Evolutionary conservation across 2,113 vertebrate species (phyloP).

Genomic region (Neogale vison): DNA sequence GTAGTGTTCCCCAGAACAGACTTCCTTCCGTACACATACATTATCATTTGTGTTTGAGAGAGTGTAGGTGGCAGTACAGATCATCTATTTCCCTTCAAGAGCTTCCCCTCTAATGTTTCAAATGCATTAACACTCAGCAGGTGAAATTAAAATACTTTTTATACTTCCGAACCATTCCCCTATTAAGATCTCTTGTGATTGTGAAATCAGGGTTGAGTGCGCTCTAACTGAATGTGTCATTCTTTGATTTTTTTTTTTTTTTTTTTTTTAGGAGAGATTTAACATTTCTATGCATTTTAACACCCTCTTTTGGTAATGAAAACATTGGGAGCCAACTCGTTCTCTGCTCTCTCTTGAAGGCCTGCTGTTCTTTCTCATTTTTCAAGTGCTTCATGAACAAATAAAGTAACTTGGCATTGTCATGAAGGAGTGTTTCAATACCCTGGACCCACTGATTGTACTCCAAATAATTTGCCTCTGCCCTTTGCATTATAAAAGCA

Average conservation of each 20-base stretch:
- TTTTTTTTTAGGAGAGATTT: background rate
- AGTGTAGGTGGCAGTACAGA: background rate
- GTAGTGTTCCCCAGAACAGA: background rate
- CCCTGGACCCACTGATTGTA: background rate
- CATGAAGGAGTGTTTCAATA: background rate
- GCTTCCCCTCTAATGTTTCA: background rate
- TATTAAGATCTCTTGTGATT: background rate
- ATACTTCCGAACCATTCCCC: conserved; percentile 14
- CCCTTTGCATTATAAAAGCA: conserved; percentile 30
- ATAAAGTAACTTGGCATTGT: conserved; percentile 40
- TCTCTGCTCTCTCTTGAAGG: conserved; percentile 32
- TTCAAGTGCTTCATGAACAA: conserved; percentile 46
- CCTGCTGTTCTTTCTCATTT: conserved; percentile 63
- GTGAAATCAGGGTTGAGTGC: background rate
- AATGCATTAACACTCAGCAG: conserved; percentile 39
- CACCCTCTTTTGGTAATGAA: conserved; percentile 39
- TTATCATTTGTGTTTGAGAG: background rate
- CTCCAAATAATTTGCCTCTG: background rate
- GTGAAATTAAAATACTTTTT: conserved; percentile 23
- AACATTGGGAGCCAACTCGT: background rate
- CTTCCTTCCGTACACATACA: background rate
- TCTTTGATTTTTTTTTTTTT: background rate
- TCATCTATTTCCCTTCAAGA: background rate
- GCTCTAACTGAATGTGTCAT: background rate
- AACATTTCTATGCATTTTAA: conserved; percentile 54